Evolutionary conservation across 92 coral and sea anemone species (phyloP), one percentile per base, ranked within the genome.

Genomic region (Chrysogorgia sp.): DNA sequence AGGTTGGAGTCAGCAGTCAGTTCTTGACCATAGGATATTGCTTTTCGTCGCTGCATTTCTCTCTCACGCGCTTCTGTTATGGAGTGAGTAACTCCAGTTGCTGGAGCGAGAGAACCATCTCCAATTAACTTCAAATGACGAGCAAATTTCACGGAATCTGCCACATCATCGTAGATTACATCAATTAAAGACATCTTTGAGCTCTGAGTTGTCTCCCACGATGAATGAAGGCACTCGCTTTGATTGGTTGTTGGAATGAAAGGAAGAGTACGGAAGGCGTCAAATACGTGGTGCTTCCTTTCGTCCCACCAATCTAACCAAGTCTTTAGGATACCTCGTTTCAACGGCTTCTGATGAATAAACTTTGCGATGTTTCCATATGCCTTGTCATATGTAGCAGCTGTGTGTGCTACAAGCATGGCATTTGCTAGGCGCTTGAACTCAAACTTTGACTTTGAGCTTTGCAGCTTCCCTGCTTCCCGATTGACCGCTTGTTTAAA

Each of bases 231-330:
- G 13, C 75, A 63, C 43, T 78, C 83, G 30, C 75, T 64, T 19
- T 34, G 75, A 22, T 78, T 78, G 25, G 61, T 63, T 48, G 75
- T 35, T 37, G 83, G 83, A 13, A 47, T 63, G 75, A 63, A 63
- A n/a, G 75, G 75, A 12, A 34, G 56, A 28, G 75, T 63, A 28
- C 75, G 63, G 23, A 78, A 78, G 17, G 83, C 74, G 29, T 78
- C 43, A 40, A 64, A 63, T 10, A 45, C 74, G 37, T 78, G 83
- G 31, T 48, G 74, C 61, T 50, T 78, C 29, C 75, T 40, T 33
- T 78, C 48, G 24, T 78, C 75, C 83, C 83, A 78, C 83, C 63
- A 78, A 9, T 78, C 58, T 34, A 78, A 71, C 74, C 83, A 78
- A n/a, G 82, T 12, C 34, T 78, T 78, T 29, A 78, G 19, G 3